These are phyloP conservation scores for Moxostoma hubbsi DNA, from an alignment of 2,797 vertebrate genomes.

Conservation along the genomic window DNA sequence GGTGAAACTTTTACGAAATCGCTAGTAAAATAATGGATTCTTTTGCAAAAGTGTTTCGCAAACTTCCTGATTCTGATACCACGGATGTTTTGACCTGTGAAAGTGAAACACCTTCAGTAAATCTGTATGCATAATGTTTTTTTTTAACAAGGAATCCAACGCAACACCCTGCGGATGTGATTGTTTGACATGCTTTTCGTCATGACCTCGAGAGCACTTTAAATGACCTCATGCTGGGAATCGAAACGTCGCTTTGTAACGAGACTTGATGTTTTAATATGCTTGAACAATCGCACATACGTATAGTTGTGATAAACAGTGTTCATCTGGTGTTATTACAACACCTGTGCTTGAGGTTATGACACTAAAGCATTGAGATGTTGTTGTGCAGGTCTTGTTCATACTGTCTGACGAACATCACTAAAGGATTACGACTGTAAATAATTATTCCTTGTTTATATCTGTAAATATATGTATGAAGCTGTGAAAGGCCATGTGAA, in stretches of 20 bases:
- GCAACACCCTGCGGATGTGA: slow-evolving; percentile 26
- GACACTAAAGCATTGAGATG: slow-evolving; percentile 63
- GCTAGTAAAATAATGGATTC: too few relatives aligned
- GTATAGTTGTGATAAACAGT: slow-evolving; percentile 49
- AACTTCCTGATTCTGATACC: slow-evolving; percentile 5
- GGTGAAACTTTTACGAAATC: too few relatives aligned
- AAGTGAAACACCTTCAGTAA: slow-evolving; percentile 9
- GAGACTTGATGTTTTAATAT: slow-evolving; percentile 39
- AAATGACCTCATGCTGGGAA: slow-evolving; percentile 46
- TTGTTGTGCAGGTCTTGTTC: slow-evolving; percentile 55
- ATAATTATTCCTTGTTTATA: slow-evolving; percentile 64
- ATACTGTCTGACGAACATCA: slow-evolving; percentile 62
- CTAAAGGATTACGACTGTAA: slow-evolving; percentile 65
- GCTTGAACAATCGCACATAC: slow-evolving; percentile 72
- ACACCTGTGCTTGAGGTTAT: slow-evolving; percentile 49
- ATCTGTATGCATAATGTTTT: not conserved
- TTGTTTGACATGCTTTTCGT: slow-evolving; percentile 31
- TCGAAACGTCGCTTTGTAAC: slow-evolving; percentile 7
- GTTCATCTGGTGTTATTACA: slow-evolving; percentile 38
- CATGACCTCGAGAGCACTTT: slow-evolving; percentile 64
- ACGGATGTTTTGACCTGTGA: slow-evolving; percentile 33
- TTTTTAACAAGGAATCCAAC: slow-evolving; percentile 16
- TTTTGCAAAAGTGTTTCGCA: not conserved
- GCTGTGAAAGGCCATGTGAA: slow-evolving; percentile 69
- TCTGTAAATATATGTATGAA: slow-evolving; percentile 57